These are phyloP conservation scores for Reticulitermes lucifugus DNA, from an alignment of 2,888 invertebrate species.

Conservation along the genomic window DNA sequence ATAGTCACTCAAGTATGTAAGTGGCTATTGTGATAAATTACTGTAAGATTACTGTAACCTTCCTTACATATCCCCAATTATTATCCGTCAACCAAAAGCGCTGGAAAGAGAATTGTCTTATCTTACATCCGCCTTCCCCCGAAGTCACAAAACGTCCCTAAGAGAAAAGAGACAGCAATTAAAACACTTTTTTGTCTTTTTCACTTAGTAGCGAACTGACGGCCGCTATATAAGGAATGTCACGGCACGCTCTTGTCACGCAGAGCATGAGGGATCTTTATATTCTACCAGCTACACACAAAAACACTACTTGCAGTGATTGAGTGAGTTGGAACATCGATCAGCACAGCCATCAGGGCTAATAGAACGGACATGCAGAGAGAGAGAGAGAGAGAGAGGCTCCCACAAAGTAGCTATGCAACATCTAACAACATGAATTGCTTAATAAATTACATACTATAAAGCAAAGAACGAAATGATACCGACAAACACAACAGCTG, in stretches of 20 bases:
- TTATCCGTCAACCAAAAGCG: slow-evolving; percentile 23
- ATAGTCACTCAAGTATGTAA: neutral
- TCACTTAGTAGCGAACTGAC: neutral
- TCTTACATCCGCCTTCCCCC: slow-evolving; percentile 6
- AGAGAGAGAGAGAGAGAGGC: neutral
- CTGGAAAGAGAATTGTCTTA: neutral
- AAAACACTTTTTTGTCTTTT: slow-evolving; percentile 7
- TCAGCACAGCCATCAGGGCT: slow-evolving; percentile 14
- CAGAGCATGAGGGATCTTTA: slow-evolving; percentile 7
- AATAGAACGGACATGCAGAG: slow-evolving; percentile 27
- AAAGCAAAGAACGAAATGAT: slow-evolving; percentile 2
- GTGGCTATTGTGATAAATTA: slow-evolving; percentile 29
- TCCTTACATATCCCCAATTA: slow-evolving; percentile 14
- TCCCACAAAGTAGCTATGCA: slow-evolving; percentile 8
- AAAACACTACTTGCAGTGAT: slow-evolving; percentile 8
- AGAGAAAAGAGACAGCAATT: slow-evolving; percentile 7
- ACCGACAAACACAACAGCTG: neutral
- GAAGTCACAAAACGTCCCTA: slow-evolving; percentile 13
- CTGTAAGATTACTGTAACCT: slow-evolving; percentile 10
- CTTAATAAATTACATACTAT: slow-evolving; percentile 31
- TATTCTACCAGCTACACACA: slow-evolving; percentile 19
- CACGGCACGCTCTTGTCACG: slow-evolving; percentile 20
- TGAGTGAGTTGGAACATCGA: slow-evolving; percentile 14
- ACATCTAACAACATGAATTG: slow-evolving; percentile 30
- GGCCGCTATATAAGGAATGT: slow-evolving; percentile 21